Base-by-base conservation (phyloP, 2,113 vertebrate genomes). In the Bubo scandiacus region DNA sequence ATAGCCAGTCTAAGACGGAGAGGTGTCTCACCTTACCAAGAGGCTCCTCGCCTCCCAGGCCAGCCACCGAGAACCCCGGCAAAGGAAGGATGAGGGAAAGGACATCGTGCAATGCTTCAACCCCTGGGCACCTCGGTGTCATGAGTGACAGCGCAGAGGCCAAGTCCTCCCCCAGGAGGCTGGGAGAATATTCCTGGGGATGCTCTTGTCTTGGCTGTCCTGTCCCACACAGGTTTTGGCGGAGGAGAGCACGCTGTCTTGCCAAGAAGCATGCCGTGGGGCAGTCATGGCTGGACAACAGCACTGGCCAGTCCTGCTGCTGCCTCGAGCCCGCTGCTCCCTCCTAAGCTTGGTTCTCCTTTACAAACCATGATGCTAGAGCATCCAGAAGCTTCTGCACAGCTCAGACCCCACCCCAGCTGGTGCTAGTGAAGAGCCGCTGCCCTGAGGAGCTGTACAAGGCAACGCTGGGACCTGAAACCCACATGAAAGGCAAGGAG, bases 81-180 rank as follows among this genome's bases (percentile, higher is more conserved):
- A 72, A 59, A 78, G n/a, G 27, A 74, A 71, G 0, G 2, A 29
- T 23, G 25, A 79, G 20, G 52, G 21, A 68, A 71, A 79, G 20
- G 42, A 79, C 1, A 2, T 4, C 23, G 2, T 5, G 17, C 12
- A 51, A 29, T 0, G 0, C 34, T 38, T 51, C 30, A 22, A 6
- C 1, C 14, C 34, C 51, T 2, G 1, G 38, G 1, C 2, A 40
- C 15, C 17, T 42, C 0, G 0, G 34, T 15, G 3, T 26, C 63
- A 58, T 2, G 22, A 78, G 7, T 16, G 27, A 62, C 6, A 3
- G 0, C 0, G 4, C n/a, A 74, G 16, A 40, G 25, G 26, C 25
- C 43, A 45, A 88, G 7, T 23, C 15, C 16, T 72, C 15, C 12
- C 36, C 4, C 7, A 45, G 23, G 27, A 66, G 29, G 57, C 12